A percentile compares a stretch with the other conserved stretches of the same genome.
phyloP scores from a whole-genome alignment of 2,797 vertebrate genomes.

The Rachycentron canadum region DNA sequence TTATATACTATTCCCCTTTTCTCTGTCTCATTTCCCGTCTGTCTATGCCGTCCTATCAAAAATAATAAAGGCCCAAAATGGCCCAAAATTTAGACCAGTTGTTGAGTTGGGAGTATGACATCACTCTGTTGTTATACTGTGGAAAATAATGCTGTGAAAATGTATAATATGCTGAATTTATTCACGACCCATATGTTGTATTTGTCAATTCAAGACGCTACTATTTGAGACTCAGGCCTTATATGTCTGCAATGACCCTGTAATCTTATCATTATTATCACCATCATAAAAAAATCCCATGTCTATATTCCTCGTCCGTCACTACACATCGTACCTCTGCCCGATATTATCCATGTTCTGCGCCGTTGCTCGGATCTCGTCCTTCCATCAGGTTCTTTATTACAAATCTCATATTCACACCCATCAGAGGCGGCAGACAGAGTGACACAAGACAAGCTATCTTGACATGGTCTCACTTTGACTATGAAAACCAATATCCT shows the following conservation, averaged over 20 bases:
- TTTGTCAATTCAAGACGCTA: neutral
- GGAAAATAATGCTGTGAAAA: no score
- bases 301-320: neutral
- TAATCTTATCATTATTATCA: neutral
- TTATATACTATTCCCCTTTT: no score
- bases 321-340: neutral
- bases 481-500: conserved; percentile 58
- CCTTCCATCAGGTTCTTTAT: conserved; percentile 5
- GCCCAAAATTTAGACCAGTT: no score
- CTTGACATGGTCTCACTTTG: conserved; percentile 45
- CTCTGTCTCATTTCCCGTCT: no score
- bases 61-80: no score
- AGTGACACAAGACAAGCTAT: conserved; percentile 38
- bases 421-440: neutral
- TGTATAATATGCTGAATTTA: no score
- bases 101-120: neutral
- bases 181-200: no score
- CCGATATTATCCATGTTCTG: conserved; percentile 2
- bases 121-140: neutral
- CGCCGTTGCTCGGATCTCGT: neutral
- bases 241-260: neutral
- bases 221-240: neutral
- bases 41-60: no score
- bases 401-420: conserved; percentile 27
- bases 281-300: neutral